phyloP scores from a whole-genome alignment of 2,888 invertebrate genomes.

The Phyto melanocephala region DNA sequence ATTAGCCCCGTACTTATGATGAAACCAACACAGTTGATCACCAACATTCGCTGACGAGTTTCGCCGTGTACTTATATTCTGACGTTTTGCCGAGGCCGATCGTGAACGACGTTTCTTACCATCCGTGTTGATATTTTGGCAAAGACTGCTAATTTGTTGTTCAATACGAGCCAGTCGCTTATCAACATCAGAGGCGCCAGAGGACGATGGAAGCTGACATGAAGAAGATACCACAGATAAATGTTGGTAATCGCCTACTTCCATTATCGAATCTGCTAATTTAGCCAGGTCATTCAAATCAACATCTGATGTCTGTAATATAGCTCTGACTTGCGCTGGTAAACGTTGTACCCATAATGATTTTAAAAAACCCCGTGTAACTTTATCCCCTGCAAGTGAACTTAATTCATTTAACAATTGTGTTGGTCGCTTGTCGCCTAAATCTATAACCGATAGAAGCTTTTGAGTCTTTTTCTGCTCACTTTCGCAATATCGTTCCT shows the following conservation, averaged over 20 bases:
- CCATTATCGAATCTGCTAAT: neutral
- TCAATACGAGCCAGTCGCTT: slow-evolving; percentile 7
- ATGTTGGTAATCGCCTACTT: neutral
- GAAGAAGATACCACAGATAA: neutral
- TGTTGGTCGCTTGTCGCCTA: slow-evolving; percentile 60
- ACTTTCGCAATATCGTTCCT: slow-evolving; percentile 60
- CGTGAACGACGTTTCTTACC: slow-evolving; percentile 13
- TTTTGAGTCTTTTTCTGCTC: slow-evolving; percentile 61
- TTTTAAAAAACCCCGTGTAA: slow-evolving; percentile 44
- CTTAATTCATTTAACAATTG: slow-evolving; percentile 60
- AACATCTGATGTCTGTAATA: slow-evolving; percentile 11
- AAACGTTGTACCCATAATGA: slow-evolving; percentile 20
- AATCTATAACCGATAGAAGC: slow-evolving; percentile 50
- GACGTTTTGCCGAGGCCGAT: neutral
- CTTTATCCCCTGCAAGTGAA: slow-evolving; percentile 30
- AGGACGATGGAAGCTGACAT: neutral
- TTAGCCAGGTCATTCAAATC: slow-evolving; percentile 5
- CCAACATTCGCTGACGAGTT: neutral
- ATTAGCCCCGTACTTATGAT: slow-evolving; percentile 15
- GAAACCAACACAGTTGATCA: slow-evolving; percentile 44
- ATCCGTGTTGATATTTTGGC: neutral
- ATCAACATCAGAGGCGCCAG: neutral
- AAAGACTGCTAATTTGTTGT: neutral
- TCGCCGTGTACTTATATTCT: neutral
- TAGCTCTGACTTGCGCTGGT: neutral